Evolutionary conservation across 2,113 vertebrate species (phyloP).

Genomic region (Menura novaehollandiae): DNA sequence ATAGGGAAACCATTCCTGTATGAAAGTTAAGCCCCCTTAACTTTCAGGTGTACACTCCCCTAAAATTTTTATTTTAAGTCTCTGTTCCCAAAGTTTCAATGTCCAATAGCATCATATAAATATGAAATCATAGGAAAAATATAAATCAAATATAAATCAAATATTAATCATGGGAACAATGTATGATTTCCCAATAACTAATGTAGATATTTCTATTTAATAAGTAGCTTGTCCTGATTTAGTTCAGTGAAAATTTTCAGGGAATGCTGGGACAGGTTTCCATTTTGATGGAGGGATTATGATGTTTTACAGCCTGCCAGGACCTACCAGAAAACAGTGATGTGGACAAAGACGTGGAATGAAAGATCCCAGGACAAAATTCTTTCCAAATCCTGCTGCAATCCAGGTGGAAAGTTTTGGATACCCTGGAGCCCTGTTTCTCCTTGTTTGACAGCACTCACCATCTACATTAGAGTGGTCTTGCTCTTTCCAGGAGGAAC

Average conservation of each 20-base stretch:
- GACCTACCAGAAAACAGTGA: not conserved
- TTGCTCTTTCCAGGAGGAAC: not conserved
- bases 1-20: not conserved
- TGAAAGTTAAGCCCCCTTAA: not conserved
- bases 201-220: not conserved
- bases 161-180: not conserved
- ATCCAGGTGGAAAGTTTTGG: not conserved
- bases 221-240: not conserved
- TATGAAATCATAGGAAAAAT: too few species aligned
- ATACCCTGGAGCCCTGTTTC: not conserved
- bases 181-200: not conserved
- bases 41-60: not conserved
- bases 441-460: not conserved
- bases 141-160: not conserved
- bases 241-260: not conserved
- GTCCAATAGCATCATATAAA: not conserved
- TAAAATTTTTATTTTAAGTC: not conserved
- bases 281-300: not conserved
- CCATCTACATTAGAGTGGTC: not conserved
- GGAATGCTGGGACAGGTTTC: not conserved
- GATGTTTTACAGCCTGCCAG: not conserved
- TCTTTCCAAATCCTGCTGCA: not conserved
- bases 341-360: not conserved
- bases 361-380: not conserved
- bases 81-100: not conserved